Conservation (phyloP, 1,140 invertebrate species). For the Metopolophium dirhodum region DNA sequence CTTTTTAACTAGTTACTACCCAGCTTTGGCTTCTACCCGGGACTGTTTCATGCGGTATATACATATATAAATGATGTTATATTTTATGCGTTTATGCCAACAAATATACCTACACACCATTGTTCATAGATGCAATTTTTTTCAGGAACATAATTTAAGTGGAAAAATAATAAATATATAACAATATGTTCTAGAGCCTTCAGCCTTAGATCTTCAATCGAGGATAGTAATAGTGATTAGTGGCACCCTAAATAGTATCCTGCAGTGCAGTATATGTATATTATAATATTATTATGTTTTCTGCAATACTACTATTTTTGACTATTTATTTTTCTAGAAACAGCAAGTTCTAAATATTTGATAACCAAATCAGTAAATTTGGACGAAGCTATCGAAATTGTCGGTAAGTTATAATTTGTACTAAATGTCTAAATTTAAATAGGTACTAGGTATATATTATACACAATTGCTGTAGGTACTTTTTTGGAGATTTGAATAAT, state of each 20-base stretch:
- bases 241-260: neutral
- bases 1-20: too few relatives aligned
- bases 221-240: neutral
- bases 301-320: neutral
- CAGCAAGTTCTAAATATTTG: neutral
- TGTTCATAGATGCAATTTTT: neutral
- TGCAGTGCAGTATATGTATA: too few relatives aligned
- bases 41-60: too few relatives aligned
- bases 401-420: conserved; percentile 57
- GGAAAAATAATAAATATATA: neutral
- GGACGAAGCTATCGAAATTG: conserved; percentile 43
- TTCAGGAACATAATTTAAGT: neutral
- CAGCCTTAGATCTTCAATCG: neutral
- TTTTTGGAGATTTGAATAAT: too few relatives aligned
- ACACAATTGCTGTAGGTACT: too few relatives aligned
- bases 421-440: neutral
- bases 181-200: neutral
- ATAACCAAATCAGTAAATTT: neutral
- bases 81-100: neutral
- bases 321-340: neutral
- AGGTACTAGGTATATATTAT: neutral
- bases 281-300: neutral
- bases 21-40: too few relatives aligned
- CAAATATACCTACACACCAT: neutral
- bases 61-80: too few relatives aligned